Evolutionary conservation across 2,797 vertebrate species (phyloP).

Genomic region (Triplophysa yarkandensis): DNA sequence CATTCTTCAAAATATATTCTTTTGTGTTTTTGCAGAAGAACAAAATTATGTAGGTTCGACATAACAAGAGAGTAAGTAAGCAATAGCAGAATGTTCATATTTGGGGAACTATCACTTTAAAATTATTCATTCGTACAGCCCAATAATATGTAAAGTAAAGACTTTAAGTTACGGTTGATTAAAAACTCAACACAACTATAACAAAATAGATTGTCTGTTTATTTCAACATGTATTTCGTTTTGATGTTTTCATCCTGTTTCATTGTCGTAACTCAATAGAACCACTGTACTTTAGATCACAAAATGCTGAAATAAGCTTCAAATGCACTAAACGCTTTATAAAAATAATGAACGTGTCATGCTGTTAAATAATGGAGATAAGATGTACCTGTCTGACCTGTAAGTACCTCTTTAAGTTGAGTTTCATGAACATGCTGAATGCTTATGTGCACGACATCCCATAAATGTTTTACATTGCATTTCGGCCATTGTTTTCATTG

Average conservation of each 20-base stretch:
- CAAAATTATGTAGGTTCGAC: too few relatives aligned
- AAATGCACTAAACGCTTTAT: too few relatives aligned
- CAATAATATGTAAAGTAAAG: too few relatives aligned
- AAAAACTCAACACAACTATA: neutral
- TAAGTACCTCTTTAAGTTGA: conserved; percentile 1
- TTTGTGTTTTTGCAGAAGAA: too few relatives aligned
- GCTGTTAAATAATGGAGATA: neutral
- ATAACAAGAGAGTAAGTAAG: too few relatives aligned
- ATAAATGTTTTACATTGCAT: conserved; percentile 2
- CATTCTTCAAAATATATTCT: too few relatives aligned
- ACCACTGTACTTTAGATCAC: neutral
- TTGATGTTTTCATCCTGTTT: neutral
- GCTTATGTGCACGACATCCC: conserved; percentile 13
- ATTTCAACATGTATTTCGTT: neutral
- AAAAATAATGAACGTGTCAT: too few relatives aligned
- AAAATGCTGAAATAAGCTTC: neutral
- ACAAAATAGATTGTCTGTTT: neutral
- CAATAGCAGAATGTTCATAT: too few relatives aligned
- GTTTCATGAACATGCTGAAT: conserved; percentile 22
- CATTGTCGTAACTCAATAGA: neutral
- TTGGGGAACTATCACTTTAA: too few relatives aligned
- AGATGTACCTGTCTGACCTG: conserved; percentile 1
- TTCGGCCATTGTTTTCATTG: neutral
- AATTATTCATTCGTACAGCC: too few relatives aligned
- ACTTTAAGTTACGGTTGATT: too few relatives aligned